Conservation (phyloP, 92 coral and sea anemone genomes). For the Zoanthus gigantus region DNA sequence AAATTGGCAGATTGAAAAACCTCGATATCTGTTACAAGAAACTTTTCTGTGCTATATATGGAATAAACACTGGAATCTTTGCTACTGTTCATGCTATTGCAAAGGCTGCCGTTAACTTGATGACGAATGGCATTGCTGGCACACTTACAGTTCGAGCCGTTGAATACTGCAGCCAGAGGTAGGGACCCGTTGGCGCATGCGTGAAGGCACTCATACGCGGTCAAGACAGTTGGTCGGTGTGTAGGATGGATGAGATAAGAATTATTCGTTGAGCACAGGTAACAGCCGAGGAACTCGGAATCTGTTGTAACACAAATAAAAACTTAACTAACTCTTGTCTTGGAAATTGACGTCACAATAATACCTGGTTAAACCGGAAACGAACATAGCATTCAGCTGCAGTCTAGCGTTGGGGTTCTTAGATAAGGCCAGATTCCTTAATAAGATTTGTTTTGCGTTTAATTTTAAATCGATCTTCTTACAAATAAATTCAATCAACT, state of each 20-base stretch:
- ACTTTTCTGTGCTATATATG: constrained; percentile 22
- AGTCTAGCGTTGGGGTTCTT: neutral
- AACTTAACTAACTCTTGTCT: too few species aligned
- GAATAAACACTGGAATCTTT: neutral
- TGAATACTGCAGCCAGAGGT: constrained; percentile 76
- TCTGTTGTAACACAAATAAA: neutral
- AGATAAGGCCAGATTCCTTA: neutral
- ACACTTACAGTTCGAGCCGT: constrained; percentile 69
- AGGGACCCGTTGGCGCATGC: constrained; percentile 66
- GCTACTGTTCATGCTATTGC: constrained; percentile 21
- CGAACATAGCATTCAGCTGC: neutral
- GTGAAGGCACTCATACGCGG: constrained; percentile 51
- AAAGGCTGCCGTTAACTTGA: constrained; percentile 13
- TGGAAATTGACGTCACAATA: too few species aligned
- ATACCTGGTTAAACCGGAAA: too few species aligned
- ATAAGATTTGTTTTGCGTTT: neutral
- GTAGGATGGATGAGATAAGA: constrained; percentile 3
- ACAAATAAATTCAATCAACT: constrained; percentile 19
- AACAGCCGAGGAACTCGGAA: constrained; percentile 43
- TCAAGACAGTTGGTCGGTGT: neutral
- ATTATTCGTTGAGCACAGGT: neutral
- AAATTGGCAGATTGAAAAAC: constrained; percentile 26
- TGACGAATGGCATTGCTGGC: constrained; percentile 40
- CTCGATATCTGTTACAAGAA: constrained; percentile 13
- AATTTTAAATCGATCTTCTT: neutral